These are phyloP conservation scores for Dascyllus trimaculatus DNA, from an alignment of 2,113 vertebrate genomes.

Conservation along the genomic window DNA sequence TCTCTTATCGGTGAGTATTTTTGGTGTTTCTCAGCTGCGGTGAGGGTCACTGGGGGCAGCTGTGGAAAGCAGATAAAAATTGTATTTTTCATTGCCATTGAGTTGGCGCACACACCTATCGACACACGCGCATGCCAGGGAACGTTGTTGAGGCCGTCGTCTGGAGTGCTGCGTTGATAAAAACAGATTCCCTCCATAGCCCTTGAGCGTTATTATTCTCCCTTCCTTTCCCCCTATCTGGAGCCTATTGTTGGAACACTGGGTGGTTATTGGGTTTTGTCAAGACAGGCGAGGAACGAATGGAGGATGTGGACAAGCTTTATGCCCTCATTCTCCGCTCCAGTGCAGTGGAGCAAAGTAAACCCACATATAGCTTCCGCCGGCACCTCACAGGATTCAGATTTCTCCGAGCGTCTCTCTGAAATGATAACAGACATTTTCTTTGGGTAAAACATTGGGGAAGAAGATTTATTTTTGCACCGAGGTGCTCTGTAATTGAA, in stretches of 20 bases:
- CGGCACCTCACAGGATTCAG: slow-evolving; percentile 19
- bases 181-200: slow-evolving; percentile 65
- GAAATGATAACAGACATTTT: slow-evolving; percentile 56
- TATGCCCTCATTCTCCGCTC: slow-evolving; percentile 54
- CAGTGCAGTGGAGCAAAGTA: slow-evolving; percentile 48
- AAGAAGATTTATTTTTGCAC: slow-evolving; percentile 50
- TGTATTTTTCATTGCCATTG: slow-evolving; percentile 58
- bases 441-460: slow-evolving; percentile 43
- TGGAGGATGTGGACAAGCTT: slow-evolving; percentile 37
- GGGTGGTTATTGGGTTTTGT: slow-evolving; percentile 73
- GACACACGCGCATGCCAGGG: neutral
- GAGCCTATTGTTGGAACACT: slow-evolving; percentile 73
- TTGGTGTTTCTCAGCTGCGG: slow-evolving; percentile 54
- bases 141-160: slow-evolving; percentile 57
- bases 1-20: slow-evolving; percentile 70
- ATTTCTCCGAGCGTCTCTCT: slow-evolving; percentile 37
- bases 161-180: slow-evolving; percentile 64
- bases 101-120: slow-evolving; percentile 30
- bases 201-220: slow-evolving; percentile 67
- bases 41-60: slow-evolving; percentile 71
- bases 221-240: slow-evolving; percentile 52
- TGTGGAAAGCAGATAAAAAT: slow-evolving; percentile 72
- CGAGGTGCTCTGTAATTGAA: slow-evolving; percentile 61
- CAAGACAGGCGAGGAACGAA: slow-evolving; percentile 49
- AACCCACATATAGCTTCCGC: slow-evolving; percentile 37